Base-by-base conservation (phyloP, 2,888 invertebrate species). In the Parascotia fuliginaria region DNA sequence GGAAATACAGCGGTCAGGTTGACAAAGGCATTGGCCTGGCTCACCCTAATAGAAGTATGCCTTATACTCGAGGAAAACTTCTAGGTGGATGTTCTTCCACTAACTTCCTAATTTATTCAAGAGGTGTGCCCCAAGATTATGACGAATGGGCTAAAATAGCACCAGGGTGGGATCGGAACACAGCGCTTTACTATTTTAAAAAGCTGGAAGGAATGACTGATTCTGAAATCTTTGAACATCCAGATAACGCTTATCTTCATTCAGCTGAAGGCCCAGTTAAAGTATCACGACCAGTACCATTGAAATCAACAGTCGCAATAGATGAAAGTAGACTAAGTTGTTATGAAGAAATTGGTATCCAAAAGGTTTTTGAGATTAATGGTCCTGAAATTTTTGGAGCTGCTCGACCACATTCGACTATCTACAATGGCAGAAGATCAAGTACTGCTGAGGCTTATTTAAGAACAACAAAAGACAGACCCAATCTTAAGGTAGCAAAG, bases 391-490 rank as follows among this genome's bases (percentile, higher is more conserved):
- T 55, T 12, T 32, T 60, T 11, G 83, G 85, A 0, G 68, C 70
- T 0, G 43, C 83, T 0, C 54, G 64, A 51, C 83, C 83, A 34
- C 81, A 84, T 55, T 78, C 63, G 16, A 81, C 69, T 14, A 77
- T 86, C 31, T 70, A 73, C 2, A 65, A 83, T 31, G 85, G 87
- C 3, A 78, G 85, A 50, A 66, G 90, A 57, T 89, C 83, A 0
- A 89, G 90, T 42, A 83, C 87, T 5, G 88, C 87, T 0, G 89
- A 90, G 55, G 79, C 82, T 3, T 90, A 85, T 62, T 60, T 90
- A 31, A 68, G 62, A 51, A 69, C 75, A 22, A 61, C 54, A 9
- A 77, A 75, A 67, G 56, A 79, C 34, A 81, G 77, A 62, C 59
- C 70, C 1, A 89, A 90, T 65, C 67, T 90, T 12, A 73, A 65